phyloP scores from a whole-genome alignment of 2,888 invertebrate species.

The Orthonevra nobilis region DNA sequence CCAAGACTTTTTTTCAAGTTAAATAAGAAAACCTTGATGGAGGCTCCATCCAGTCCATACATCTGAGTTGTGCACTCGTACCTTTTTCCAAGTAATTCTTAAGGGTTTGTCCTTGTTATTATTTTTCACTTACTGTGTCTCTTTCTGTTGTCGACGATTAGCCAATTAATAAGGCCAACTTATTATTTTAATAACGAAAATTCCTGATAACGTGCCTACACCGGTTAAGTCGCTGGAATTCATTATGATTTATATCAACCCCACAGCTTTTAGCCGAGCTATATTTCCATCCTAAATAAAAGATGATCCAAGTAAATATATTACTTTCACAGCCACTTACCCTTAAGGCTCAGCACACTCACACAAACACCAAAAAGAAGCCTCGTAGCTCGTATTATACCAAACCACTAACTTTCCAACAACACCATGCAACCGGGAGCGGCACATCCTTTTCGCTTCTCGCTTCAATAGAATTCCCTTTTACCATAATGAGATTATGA shows the following conservation, averaged over 20 bases:
- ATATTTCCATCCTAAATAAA: background rate
- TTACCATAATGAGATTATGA: conserved; percentile 56
- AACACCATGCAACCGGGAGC: background rate
- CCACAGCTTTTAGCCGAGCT: background rate
- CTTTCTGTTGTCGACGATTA: no score
- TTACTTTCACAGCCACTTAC: conserved; percentile 6
- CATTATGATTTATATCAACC: background rate
- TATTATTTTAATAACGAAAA: conserved; percentile 2
- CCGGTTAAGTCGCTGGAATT: background rate
- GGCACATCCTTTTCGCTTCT: background rate
- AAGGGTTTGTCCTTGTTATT: no score
- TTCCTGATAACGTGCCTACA: background rate
- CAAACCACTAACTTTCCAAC: background rate
- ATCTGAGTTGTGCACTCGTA: no score
- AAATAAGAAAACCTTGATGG: no score
- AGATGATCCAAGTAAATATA: conserved; percentile 5
- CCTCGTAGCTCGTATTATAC: no score
- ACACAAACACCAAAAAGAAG: background rate
- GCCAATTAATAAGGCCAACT: background rate
- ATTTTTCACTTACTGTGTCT: no score
- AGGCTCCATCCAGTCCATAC: no score
- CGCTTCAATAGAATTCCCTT: conserved; percentile 32
- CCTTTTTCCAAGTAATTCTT: no score
- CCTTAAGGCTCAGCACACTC: background rate
- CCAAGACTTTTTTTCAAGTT: no score